These are phyloP conservation scores for Sitobion miscanthi DNA, from an alignment of 1,140 invertebrate species.

Conservation along the genomic window DNA sequence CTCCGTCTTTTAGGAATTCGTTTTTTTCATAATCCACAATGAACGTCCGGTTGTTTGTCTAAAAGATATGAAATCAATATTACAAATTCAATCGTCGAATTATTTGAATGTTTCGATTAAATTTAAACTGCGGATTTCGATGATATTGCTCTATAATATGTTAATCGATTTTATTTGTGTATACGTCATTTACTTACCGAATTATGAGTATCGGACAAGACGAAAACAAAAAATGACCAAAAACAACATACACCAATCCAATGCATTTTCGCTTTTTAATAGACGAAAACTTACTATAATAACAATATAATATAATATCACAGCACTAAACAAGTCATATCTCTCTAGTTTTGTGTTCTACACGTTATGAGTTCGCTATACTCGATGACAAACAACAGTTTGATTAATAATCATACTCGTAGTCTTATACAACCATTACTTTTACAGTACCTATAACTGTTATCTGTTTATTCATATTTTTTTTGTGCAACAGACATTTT, in stretches of 20 bases:
- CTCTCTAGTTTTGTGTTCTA: not conserved
- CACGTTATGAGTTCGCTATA: not conserved
- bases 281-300: too few species aligned
- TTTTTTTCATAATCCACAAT: slow-evolving; percentile 76
- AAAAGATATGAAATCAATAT: not conserved
- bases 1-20: slow-evolving; percentile 82
- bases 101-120: not conserved
- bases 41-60: slow-evolving; percentile 59
- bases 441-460: not conserved
- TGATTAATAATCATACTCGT: not conserved
- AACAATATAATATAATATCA: not conserved
- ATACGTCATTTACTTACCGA: not conserved
- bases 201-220: not conserved
- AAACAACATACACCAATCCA: not conserved
- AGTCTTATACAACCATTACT: not conserved
- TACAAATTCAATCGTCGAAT: not conserved
- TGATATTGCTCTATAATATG: too few species aligned
- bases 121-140: not conserved
- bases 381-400: not conserved
- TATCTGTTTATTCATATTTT: not conserved
- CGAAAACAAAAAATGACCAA: not conserved
- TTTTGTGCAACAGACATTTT: not conserved
- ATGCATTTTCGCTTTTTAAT: not conserved
- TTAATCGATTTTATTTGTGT: too few species aligned
- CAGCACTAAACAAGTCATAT: not conserved